Percentiles rank a stretch among this genome's conserved stretches.
phyloP scores from a whole-genome alignment of 2,113 vertebrate genomes.

The Osmerus mordax region DNA sequence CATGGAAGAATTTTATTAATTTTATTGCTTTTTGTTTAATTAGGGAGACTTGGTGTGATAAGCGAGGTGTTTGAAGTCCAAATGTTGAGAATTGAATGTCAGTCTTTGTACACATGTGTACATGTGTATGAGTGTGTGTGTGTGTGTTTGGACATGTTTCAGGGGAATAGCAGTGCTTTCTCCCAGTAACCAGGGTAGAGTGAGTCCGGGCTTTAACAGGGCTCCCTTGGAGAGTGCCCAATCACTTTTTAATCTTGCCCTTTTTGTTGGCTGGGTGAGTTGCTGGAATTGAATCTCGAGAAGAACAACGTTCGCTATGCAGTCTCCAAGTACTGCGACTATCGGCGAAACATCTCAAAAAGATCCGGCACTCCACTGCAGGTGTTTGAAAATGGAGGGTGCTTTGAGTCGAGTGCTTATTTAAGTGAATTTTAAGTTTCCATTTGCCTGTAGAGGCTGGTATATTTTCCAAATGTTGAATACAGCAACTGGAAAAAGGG shows the following conservation, averaged over 20 bases:
- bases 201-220: conserved; percentile 8
- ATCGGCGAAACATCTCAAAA: too few relatives aligned
- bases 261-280: conserved; percentile 21
- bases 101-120: background rate
- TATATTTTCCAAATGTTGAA: too few relatives aligned
- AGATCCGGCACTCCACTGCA: too few relatives aligned
- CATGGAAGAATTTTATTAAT: conserved; percentile 36
- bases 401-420: too few relatives aligned
- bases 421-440: too few relatives aligned
- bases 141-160: conserved; percentile 1
- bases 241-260: conserved; percentile 43
- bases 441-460: too few relatives aligned
- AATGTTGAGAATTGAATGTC: background rate
- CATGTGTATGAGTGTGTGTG: background rate
- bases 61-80: conserved; percentile 7
- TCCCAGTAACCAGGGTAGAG: conserved; percentile 10
- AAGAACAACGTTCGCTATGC: background rate
- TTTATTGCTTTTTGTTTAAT: conserved; percentile 39
- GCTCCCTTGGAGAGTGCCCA: conserved; percentile 25
- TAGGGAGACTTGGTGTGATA: conserved; percentile 32
- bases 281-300: background rate
- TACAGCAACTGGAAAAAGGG: background rate
- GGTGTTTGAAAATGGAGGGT: too few relatives aligned
- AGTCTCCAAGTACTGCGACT: too few relatives aligned
- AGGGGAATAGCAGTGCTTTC: conserved; percentile 12